Evolutionary conservation across 2,888 invertebrate species (phyloP).

Genomic region (Cheilosia soror): DNA sequence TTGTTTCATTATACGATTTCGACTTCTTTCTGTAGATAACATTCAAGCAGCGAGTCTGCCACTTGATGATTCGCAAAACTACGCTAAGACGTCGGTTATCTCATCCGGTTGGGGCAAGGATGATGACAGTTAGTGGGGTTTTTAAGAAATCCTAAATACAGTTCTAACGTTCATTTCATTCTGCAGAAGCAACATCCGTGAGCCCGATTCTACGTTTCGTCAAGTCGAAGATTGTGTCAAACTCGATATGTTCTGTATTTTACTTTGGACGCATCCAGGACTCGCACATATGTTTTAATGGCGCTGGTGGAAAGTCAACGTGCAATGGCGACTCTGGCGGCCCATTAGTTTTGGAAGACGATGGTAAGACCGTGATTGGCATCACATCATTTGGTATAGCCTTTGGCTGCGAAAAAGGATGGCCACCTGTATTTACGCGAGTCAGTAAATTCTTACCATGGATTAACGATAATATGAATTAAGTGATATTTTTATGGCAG

Average conservation of each 20-base stretch:
- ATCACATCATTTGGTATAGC: constrained; percentile 66
- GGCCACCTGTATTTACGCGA: constrained; percentile 64
- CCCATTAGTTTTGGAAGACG: constrained; percentile 52
- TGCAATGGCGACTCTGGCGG: constrained; percentile 76
- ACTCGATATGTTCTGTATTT: constrained; percentile 13
- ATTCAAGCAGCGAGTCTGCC: constrained; percentile 42
- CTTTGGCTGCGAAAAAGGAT: constrained; percentile 62
- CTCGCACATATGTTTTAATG: constrained; percentile 62
- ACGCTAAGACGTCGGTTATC: constrained; percentile 11
- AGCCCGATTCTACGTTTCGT: constrained; percentile 50
- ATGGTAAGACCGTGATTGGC: constrained; percentile 49
- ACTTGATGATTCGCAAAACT: background rate
- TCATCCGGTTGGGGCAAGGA: constrained; percentile 71
- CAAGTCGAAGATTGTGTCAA: constrained; percentile 24
- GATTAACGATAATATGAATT: constrained; percentile 45
- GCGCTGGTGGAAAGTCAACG: constrained; percentile 54
- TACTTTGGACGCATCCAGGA: constrained; percentile 46
- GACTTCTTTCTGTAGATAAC: constrained; percentile 35
- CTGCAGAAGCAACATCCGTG: constrained; percentile 27
- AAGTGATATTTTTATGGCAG: background rate
- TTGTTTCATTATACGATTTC: constrained; percentile 6
- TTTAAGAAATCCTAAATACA: constrained; percentile 12
- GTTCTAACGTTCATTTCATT: background rate
- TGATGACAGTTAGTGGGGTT: constrained; percentile 5
- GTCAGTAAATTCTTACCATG: constrained; percentile 64